Percentiles rank a stretch among this genome's conserved stretches.
Evolutionary conservation across 2,113 vertebrate genomes (phyloP).

Genomic region (Apteryx owenii): DNA sequence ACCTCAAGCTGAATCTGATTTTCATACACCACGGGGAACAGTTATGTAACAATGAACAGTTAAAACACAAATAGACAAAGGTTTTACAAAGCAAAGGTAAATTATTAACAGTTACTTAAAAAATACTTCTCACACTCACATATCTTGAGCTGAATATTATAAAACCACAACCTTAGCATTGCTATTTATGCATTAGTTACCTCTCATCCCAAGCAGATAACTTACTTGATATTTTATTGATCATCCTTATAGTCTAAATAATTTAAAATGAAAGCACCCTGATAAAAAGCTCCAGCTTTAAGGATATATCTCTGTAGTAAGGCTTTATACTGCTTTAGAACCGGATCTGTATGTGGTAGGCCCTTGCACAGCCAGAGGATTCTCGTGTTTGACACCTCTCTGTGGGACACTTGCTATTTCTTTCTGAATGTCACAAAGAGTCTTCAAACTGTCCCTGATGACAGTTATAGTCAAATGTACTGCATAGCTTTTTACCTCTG

Average conservation of each 20-base stretch:
- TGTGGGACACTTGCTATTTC: neutral
- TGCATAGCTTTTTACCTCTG: neutral
- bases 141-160: neutral
- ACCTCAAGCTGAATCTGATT: conserved; percentile 35
- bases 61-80: conserved; percentile 1
- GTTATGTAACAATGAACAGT: neutral
- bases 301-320: neutral
- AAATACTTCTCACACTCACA: neutral
- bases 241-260: neutral
- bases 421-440: neutral
- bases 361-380: neutral
- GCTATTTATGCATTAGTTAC: neutral
- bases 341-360: neutral
- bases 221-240: conserved; percentile 13
- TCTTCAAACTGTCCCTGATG: neutral
- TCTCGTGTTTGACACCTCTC: neutral
- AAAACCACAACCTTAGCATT: neutral
- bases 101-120: neutral
- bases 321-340: neutral
- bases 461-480: neutral
- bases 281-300: neutral
- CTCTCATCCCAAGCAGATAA: neutral
- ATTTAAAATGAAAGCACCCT: neutral
- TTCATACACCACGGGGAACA: neutral
- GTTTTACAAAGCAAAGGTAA: neutral